phyloP scores from a whole-genome alignment of 1,140 invertebrate species.

The Diachasma alloeum region DNA sequence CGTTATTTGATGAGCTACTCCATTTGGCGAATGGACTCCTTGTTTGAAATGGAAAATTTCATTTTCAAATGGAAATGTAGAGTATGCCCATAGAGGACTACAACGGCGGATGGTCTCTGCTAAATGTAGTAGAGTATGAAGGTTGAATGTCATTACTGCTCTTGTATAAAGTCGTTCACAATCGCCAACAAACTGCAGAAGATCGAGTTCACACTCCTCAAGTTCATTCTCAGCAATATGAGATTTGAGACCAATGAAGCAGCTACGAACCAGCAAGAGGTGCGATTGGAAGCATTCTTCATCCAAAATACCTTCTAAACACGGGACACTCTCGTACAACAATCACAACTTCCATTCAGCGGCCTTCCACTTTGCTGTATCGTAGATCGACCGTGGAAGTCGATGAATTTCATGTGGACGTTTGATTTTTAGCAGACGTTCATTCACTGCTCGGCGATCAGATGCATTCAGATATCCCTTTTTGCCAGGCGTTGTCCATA shows the following conservation, averaged over 20 bases:
- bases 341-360: no score
- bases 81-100: neutral
- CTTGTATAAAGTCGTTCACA: neutral
- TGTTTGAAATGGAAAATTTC: neutral
- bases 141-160: neutral
- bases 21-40: no score
- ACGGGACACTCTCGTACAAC: no score
- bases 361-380: no score
- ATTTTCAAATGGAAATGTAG: neutral
- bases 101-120: neutral
- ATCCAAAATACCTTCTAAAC: conserved; percentile 28
- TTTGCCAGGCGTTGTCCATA: conserved; percentile 6
- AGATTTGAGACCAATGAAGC: neutral
- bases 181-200: neutral
- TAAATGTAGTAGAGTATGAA: conserved; percentile 1
- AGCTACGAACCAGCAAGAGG: conserved; percentile 19
- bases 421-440: conserved; percentile 14
- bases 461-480: neutral
- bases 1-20: conserved; percentile 10
- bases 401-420: conserved; percentile 23
- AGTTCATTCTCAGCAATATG: neutral
- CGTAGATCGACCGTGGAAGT: no score
- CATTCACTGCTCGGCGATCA: conserved; percentile 8
- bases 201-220: neutral
- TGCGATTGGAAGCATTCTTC: conserved; percentile 32